Evolutionary conservation across 1,140 invertebrate species (phyloP).

Genomic region (Neodiprion virginianus): DNA sequence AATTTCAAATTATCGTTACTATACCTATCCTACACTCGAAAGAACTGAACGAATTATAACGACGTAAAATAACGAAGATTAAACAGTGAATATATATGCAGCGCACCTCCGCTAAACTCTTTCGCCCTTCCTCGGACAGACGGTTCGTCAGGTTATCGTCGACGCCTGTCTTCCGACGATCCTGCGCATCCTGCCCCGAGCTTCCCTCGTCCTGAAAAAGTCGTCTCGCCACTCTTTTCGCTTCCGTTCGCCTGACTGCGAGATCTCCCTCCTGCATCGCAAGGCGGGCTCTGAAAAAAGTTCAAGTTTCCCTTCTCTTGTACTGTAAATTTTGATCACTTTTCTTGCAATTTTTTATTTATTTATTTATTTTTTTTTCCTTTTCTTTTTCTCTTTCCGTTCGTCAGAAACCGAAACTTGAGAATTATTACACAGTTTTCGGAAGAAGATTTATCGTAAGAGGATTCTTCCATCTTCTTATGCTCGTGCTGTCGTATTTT

Average conservation of each 20-base stretch:
- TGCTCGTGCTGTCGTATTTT: too few species aligned
- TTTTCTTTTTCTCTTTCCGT: too few species aligned
- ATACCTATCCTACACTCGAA: too few species aligned
- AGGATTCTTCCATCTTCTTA: too few species aligned
- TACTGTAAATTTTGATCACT: too few species aligned
- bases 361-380: too few species aligned
- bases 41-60: neutral
- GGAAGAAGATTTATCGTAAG: too few species aligned
- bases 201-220: conserved; percentile 42
- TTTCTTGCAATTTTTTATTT: too few species aligned
- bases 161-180: conserved; percentile 21
- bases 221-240: conserved; percentile 42
- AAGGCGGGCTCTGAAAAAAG: conserved; percentile 46
- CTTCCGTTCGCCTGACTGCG: conserved; percentile 37
- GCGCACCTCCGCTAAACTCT: conserved; percentile 39
- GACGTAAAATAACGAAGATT: conserved; percentile 1
- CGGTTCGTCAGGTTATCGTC: conserved; percentile 32
- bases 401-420: too few species aligned
- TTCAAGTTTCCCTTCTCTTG: neutral
- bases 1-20: neutral
- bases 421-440: too few species aligned
- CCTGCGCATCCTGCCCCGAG: conserved; percentile 16
- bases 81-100: conserved; percentile 11
- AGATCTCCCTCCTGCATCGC: conserved; percentile 46
- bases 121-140: conserved; percentile 34